A percentile compares a stretch with the other conserved stretches of the same genome.
Evolutionary conservation across 2,797 vertebrate species (phyloP).

Genomic region (Malacoctenus gilli): DNA sequence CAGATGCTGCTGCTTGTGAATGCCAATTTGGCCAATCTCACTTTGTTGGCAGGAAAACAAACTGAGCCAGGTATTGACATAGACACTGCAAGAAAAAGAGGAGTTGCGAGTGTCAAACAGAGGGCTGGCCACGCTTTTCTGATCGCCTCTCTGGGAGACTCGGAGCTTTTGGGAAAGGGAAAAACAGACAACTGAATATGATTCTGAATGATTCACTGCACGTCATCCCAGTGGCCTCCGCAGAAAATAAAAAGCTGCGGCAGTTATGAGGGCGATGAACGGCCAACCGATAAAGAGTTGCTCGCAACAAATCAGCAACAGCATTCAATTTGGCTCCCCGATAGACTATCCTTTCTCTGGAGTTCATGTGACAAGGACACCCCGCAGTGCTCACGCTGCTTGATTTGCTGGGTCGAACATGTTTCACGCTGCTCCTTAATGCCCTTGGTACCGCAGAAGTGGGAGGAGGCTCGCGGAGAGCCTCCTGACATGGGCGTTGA

Average conservation of each 20-base stretch:
- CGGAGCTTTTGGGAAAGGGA: neutral
- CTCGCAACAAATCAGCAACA: constrained; percentile 1
- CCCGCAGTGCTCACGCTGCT: constrained; percentile 7
- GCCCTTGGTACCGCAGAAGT: neutral
- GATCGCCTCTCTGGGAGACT: neutral
- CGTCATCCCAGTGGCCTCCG: neutral
- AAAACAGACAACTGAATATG: neutral
- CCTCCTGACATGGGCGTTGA: neutral
- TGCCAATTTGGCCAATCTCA: neutral
- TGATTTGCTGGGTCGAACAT: constrained; percentile 1
- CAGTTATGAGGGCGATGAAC: neutral
- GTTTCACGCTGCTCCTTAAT: constrained; percentile 22
- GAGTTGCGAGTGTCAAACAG: neutral
- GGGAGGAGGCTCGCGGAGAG: constrained; percentile 1
- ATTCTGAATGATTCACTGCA: neutral
- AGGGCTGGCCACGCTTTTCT: neutral
- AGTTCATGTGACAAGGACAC: neutral
- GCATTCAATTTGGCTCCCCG: constrained; percentile 19
- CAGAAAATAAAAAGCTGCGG: neutral
- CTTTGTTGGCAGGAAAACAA: neutral
- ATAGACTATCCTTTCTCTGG: constrained; percentile 22
- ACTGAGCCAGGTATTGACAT: neutral
- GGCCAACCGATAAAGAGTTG: neutral
- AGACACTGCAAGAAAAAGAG: neutral
- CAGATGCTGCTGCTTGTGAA: neutral